Conservation (phyloP, 1,140 invertebrate species). For the Scaptomyza graminum region DNA sequence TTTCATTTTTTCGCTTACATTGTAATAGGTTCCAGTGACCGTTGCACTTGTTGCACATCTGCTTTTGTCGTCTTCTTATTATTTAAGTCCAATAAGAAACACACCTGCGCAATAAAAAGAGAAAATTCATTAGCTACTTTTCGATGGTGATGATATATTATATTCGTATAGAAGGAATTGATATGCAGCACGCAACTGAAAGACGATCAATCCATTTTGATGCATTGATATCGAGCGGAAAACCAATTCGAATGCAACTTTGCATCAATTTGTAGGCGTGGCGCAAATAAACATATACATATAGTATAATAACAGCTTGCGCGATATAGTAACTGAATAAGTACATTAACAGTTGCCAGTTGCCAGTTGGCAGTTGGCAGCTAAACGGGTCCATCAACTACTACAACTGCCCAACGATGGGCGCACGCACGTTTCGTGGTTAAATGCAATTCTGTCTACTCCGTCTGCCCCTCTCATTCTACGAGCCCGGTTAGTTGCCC, state of each 20-base stretch:
- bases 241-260: constrained; percentile 40
- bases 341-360: constrained; percentile 48
- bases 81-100: not conserved
- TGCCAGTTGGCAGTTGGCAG: too few species aligned
- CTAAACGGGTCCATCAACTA: constrained; percentile 71
- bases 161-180: constrained; percentile 33
- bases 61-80: not conserved
- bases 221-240: constrained; percentile 63
- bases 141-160: not conserved
- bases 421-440: constrained; percentile 20
- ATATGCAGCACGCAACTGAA: constrained; percentile 61
- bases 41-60: constrained; percentile 15
- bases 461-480: not conserved
- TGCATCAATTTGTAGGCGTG: constrained; percentile 2
- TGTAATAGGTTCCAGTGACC: constrained; percentile 1
- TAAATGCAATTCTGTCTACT: not conserved
- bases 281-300: constrained; percentile 8
- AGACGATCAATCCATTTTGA: constrained; percentile 69
- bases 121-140: not conserved
- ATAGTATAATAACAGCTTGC: too few species aligned
- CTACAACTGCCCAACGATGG: constrained; percentile 37
- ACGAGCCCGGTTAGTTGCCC: constrained; percentile 26
- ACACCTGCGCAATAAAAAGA: constrained; percentile 18
- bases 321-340: constrained; percentile 23
- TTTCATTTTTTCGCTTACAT: constrained; percentile 14